phyloP scores from a whole-genome alignment of 2,888 invertebrate genomes.

The Copidosoma aretas region DNA sequence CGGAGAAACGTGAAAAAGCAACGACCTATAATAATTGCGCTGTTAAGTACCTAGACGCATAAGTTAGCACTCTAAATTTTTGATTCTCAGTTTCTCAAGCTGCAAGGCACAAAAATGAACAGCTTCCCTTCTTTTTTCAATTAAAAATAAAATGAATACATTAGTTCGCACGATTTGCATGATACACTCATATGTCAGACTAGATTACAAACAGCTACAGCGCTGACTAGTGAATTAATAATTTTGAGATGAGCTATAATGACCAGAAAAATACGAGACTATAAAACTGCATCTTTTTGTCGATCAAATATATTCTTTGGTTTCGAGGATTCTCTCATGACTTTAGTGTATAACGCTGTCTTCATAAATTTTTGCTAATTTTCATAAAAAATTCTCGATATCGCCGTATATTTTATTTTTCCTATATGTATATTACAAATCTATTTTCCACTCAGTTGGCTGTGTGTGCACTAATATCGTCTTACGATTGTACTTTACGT shows the following conservation, averaged over 20 bases:
- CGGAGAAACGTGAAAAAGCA: slow-evolving; percentile 4
- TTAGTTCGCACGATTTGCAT: background rate
- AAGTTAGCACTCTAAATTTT: slow-evolving; percentile 43
- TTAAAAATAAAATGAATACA: background rate
- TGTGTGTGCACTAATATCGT: slow-evolving; percentile 51
- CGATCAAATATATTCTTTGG: slow-evolving; percentile 28
- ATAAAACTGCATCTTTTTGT: background rate
- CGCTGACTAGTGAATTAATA: background rate
- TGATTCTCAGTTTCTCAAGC: slow-evolving; percentile 54
- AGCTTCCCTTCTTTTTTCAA: slow-evolving; percentile 42
- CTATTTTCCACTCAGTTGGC: slow-evolving; percentile 51
- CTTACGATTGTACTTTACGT: slow-evolving; percentile 61
- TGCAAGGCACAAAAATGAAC: slow-evolving; percentile 61
- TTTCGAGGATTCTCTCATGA: slow-evolving; percentile 26
- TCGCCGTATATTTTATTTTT: slow-evolving; percentile 11
- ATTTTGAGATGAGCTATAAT: no score
- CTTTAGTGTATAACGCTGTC: no score
- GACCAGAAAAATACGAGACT: no score
- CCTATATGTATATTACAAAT: slow-evolving; percentile 31
- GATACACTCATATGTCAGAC: no score
- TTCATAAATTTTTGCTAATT: background rate
- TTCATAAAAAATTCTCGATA: slow-evolving; percentile 21
- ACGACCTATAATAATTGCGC: slow-evolving; percentile 17
- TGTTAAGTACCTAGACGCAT: slow-evolving; percentile 35
- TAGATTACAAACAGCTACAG: background rate